Percentiles rank a stretch among this genome's conserved stretches.
Conservation (phyloP, 2,797 vertebrate species). For the Hyperoplus immaculatus region DNA sequence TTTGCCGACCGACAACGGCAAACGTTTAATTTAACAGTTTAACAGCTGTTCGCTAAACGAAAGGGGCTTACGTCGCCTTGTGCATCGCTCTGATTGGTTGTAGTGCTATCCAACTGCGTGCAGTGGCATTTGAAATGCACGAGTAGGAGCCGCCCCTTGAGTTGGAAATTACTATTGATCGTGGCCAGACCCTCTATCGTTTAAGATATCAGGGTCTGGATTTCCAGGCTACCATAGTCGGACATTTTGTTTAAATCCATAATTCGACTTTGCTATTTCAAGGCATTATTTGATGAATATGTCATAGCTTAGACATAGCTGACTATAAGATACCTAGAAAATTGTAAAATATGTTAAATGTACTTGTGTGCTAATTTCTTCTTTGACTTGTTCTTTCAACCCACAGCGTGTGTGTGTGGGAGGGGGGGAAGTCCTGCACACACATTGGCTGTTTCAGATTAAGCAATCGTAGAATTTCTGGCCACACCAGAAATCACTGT, state of each 20-base stretch:
- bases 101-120: too few species aligned
- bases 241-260: not conserved
- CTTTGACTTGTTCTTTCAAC: constrained; percentile 43
- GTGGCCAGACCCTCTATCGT: too few species aligned
- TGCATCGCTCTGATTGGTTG: too few species aligned
- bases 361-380: constrained; percentile 30
- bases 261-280: not conserved
- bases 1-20: too few species aligned
- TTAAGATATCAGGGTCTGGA: too few species aligned
- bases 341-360: constrained; percentile 17
- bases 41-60: too few species aligned
- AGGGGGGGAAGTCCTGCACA: constrained; percentile 26
- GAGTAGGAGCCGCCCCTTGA: too few species aligned
- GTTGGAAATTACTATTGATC: too few species aligned
- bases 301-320: not conserved
- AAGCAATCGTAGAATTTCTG: constrained; percentile 22
- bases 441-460: constrained; percentile 27
- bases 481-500: constrained; percentile 9
- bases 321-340: constrained; percentile 12
- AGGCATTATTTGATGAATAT: not conserved
- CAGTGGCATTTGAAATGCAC: too few species aligned
- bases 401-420: constrained; percentile 50
- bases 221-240: too few species aligned
- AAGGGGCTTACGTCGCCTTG: too few species aligned
- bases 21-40: too few species aligned